Base-by-base conservation (phyloP, 2,113 vertebrate genomes). In the Stegostoma tigrinum region DNA sequence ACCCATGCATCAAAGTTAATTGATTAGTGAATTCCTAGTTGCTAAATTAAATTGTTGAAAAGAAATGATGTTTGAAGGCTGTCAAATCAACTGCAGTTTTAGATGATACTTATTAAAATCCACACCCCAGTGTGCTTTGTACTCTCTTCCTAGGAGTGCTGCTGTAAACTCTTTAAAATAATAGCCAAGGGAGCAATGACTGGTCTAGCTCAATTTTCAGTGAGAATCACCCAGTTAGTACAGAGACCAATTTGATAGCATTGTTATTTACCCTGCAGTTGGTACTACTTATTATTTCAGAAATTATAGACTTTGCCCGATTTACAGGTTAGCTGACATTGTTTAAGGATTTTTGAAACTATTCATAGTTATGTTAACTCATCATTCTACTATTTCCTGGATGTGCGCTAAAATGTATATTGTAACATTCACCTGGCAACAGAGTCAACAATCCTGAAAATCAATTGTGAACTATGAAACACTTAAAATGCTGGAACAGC, bases 221-320 rank as follows among this genome's bases (percentile, higher is more conserved):
- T 4, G 30, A 55, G 55, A n/a, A 61, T 90, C 87, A 90, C 55
- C 55, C 27, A 90, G 12, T 61, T 61, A 34, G 30, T 90, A 90
- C 61, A 90, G 24, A 90, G 52, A 34, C 52, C 27, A 61, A 90
- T 90, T 90, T 90, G 55, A 38, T 38, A 68, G 66, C 17, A 52
- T 90, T 90, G 55, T 61, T 61, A 90, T 90, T 90, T 61, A 90
- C 27, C 52, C 17, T n/a, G 30, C 87, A 90, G 87, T 30, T 90
- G 30, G 55, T 90, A 61, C 52, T 90, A 34, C 5, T 61, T 17
- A 52, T 90, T 61, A 61, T 27, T 52, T 24, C 8, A 83, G 80
- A 83, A 83, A 83, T 83, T 83, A 83, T 23, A 90, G 87, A n/a
- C 87, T 61, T 12, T 6, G 27, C 48, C 61, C 30, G n/a, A 17